Conservation (phyloP, 2,797 vertebrate genomes). For the Todus mexicanus region DNA sequence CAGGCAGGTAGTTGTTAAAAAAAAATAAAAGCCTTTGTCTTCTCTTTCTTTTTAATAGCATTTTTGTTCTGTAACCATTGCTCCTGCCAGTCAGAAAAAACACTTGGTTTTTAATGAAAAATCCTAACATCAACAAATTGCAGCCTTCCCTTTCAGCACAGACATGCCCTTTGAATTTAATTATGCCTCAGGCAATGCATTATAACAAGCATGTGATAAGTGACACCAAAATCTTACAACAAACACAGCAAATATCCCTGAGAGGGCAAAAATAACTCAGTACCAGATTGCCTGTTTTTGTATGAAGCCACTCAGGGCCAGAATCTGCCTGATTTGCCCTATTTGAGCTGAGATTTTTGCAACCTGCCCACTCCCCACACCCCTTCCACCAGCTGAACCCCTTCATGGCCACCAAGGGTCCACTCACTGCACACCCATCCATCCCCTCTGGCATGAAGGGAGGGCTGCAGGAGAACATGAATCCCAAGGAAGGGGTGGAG, state of each 20-base stretch:
- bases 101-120: constrained; percentile 45
- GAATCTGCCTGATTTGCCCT: neutral
- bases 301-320: fast-evolving
- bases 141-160: constrained; percentile 21
- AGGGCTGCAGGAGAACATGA: neutral
- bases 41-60: neutral
- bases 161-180: constrained; percentile 56
- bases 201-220: constrained; percentile 15
- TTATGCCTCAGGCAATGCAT: constrained; percentile 35
- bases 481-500: neutral
- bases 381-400: neutral
- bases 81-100: constrained; percentile 31
- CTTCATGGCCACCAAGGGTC: fast-evolving
- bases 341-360: neutral
- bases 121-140: constrained; percentile 42
- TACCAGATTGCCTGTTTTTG: neutral
- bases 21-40: neutral
- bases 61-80: constrained; percentile 16
- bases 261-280: neutral
- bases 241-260: neutral
- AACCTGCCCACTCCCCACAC: too few relatives aligned
- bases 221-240: constrained; percentile 10
- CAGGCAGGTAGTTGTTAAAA: neutral
- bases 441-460: neutral
- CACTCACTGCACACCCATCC: fast-evolving